phyloP scores from a whole-genome alignment of 2,888 invertebrate genomes.

The Papilio demoleus region DNA sequence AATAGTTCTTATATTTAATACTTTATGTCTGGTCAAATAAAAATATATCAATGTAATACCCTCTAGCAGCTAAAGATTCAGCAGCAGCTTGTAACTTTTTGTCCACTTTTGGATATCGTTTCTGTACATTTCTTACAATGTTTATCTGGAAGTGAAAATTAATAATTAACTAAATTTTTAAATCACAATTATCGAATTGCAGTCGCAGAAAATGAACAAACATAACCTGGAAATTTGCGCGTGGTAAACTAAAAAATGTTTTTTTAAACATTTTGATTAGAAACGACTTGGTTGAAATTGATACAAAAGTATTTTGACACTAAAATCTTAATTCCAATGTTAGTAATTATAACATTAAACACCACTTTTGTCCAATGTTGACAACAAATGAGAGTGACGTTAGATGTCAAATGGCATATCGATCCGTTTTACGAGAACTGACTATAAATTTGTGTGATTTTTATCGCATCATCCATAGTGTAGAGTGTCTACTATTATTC shows the following conservation, averaged over 20 bases:
- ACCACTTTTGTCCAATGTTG: neutral
- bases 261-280: conserved; percentile 52
- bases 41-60: conserved; percentile 73
- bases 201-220: conserved; percentile 4
- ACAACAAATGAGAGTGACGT: conserved; percentile 2
- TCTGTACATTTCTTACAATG: conserved; percentile 62
- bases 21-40: too few relatives aligned
- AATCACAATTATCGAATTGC: conserved; percentile 26
- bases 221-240: conserved; percentile 68
- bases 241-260: conserved; percentile 53
- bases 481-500: neutral
- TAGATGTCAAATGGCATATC: neutral
- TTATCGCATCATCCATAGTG: too few relatives aligned
- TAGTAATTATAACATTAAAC: neutral
- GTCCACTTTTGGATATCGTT: conserved; percentile 70
- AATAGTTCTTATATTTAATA: too few relatives aligned
- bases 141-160: conserved; percentile 55
- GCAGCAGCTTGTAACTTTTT: conserved; percentile 81
- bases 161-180: neutral
- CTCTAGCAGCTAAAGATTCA: conserved; percentile 87
- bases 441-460: neutral
- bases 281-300: neutral
- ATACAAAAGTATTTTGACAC: neutral
- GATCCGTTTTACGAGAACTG: neutral
- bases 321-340: neutral